These are phyloP conservation scores for Eptatretus atami DNA, from an alignment of 2,797 vertebrate species.

Conservation along the genomic window DNA sequence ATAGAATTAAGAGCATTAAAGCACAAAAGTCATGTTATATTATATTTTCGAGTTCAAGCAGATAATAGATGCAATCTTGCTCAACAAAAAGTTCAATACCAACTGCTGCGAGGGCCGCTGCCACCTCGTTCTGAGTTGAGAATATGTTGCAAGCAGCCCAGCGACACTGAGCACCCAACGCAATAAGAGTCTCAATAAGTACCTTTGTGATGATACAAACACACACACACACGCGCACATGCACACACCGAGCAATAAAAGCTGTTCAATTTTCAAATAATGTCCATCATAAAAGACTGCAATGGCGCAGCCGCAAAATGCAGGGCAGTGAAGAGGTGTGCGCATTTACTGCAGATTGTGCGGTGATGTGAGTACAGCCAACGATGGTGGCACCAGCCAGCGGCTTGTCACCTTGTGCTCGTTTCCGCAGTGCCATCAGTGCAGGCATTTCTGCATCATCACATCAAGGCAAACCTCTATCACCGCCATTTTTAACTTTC, in stretches of 20 bases:
- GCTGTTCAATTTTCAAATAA: too few species aligned
- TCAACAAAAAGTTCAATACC: slow-evolving; percentile 16
- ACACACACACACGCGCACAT: neutral
- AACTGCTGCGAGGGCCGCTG: slow-evolving; percentile 56
- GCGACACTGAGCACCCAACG: slow-evolving; percentile 77
- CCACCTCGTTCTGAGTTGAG: slow-evolving; percentile 88
- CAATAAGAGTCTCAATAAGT: slow-evolving; percentile 76
- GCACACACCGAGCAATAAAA: too few species aligned
- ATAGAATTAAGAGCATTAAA: too few species aligned
- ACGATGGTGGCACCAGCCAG: slow-evolving; percentile 85
- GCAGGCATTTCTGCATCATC: slow-evolving; percentile 66
- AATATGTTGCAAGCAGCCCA: slow-evolving; percentile 98
- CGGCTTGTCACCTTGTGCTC: slow-evolving; percentile 90
- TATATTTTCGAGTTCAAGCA: too few species aligned
- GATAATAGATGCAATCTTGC: too few species aligned
- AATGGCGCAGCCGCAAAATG: too few species aligned
- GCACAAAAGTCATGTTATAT: too few species aligned
- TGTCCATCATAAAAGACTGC: too few species aligned
- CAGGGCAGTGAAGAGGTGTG: neutral
- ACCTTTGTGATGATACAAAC: slow-evolving; percentile 19
- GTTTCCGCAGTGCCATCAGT: slow-evolving; percentile 80
- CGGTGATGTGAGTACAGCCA: slow-evolving; percentile 90
- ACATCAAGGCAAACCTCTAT: neutral
- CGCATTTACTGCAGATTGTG: slow-evolving; percentile 61
- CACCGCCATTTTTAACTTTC: too few species aligned